Evolutionary conservation across 1,140 invertebrate species (phyloP), one percentile per base, ranked within the genome.

Genomic region (Ptiloglossa arizonensis): DNA sequence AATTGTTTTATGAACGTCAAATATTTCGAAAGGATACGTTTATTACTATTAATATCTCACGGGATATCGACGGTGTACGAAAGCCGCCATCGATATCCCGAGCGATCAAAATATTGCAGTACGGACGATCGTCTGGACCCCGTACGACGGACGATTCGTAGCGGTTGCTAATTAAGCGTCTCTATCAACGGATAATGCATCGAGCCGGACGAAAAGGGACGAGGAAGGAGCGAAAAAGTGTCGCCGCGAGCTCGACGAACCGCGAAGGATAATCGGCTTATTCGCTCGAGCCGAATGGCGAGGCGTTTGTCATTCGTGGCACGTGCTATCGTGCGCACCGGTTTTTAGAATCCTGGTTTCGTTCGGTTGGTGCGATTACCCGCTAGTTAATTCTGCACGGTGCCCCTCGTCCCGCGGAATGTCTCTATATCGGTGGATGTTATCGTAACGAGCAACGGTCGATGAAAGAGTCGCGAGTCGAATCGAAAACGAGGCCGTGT

Each of bases 251-350:
- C 29, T 48, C 41, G 32, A 15, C 38, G 44, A 60, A 44, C 63
- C 63, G 57, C 50, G 63, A 75, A 46, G 63, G 64, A 75, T 75
- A 75, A 75, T 75, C 72, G 72, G 72, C 72, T 75, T 75, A 75
- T 57, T 75, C 35, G 72, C 48, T 56, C 50, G 71, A 69, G 60
- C 54, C 60, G 63, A 54, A 74, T 67, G 35, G n/a, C 63, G 71
- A 70, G 60, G 72, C 68, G 63, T 70, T 79, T 76, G 62, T 80
- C 79, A 80, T 76, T 67, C 69, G 54, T 41, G 78, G 24, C 52
- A 60, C 63, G 66, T 80, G 78, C 77, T 68, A 22, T 62, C 68
- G 62, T 41, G 41, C 13, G 41, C 71, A 69, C 32, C n/a, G n/a
- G 41, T 44, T 44, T 60, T 72, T 70, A 48, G 59, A 59, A 70